Base-by-base conservation (phyloP, 1,140 invertebrate genomes). In the Tetragonula clypearis region DNA sequence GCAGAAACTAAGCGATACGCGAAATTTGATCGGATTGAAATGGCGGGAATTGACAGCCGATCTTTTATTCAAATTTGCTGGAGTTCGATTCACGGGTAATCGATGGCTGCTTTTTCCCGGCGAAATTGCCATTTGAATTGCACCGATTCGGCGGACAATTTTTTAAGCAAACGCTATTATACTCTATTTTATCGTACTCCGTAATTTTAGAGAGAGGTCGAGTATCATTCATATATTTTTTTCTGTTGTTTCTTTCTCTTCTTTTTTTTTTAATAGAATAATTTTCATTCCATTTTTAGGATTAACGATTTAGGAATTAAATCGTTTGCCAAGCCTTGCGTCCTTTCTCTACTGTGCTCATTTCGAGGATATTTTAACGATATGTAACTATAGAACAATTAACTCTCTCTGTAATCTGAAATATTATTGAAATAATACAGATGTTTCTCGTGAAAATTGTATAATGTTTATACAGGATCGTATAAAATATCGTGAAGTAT, bases 231-330 rank as follows among this genome's bases (percentile, higher is more conserved):
- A 26, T 53, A 30, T 72, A 17, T 11, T n/a, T 5, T 5, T n/a
- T 9, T 49, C 0, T n/a, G 53, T n/a, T 17, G 8, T 15, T 68
- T 72, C 41, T 72, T 30, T 30, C 1, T 26, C 53, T 19, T 5
- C 8, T 21, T 1, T 8, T n/a, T 17, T 17, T 8, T 68, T 72
- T 15, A 15, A n/a, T 5, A 4, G 23, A 12, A 9, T 73, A 19
- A 55, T 73, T 73, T 26, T 73, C 49, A 73, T 73, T 53, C 71
- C 71, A 73, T 55, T 73, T 30, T 30, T n/a, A n/a, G n/a, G n/a
- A n/a, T n/a, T n/a, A n/a, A n/a, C n/a, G n/a, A n/a, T n/a, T 73
- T 71, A 26, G 49, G 23, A 53, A 53, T 6, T 17, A 35, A 69
- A 69, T 69, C 11, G n/a, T 26, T 73, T 17, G 49, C n/a, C 41